A percentile compares a stretch with the other conserved stretches of the same genome.
Evolutionary conservation across 1,140 invertebrate species (phyloP).

Genomic region (Probaryconus sp.): DNA sequence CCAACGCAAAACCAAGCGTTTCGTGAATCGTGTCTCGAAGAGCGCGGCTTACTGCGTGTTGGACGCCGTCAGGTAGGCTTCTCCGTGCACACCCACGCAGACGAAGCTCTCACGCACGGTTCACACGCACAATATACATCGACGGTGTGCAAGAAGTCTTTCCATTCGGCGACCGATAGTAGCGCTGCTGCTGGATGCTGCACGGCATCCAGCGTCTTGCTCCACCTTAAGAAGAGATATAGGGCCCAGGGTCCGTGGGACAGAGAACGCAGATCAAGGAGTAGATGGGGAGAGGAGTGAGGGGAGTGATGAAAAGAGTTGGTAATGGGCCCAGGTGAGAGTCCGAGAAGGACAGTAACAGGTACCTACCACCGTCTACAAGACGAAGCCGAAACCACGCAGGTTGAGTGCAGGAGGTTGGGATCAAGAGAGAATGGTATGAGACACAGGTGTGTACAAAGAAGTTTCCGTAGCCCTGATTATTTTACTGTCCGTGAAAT

Average conservation of each 20-base stretch:
- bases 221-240: constrained; percentile 31
- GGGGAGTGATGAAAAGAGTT: constrained; percentile 36
- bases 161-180: constrained; percentile 76
- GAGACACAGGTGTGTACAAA: constrained; percentile 71
- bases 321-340: constrained; percentile 22
- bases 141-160: constrained; percentile 67
- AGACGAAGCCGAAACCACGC: constrained; percentile 67
- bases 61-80: constrained; percentile 77
- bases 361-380: constrained; percentile 69
- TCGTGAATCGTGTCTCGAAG: constrained; percentile 60
- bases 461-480: constrained; percentile 55
- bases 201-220: constrained; percentile 61
- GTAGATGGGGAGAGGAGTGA: constrained; percentile 31
- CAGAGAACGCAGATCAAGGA: constrained; percentile 36
- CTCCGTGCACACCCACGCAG: constrained; percentile 72
- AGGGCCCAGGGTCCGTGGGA: constrained; percentile 27
- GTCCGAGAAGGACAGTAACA: constrained; percentile 50
- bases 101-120: constrained; percentile 62
- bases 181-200: constrained; percentile 79
- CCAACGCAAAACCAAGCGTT: constrained; percentile 21
- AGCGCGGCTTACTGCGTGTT: constrained; percentile 76
- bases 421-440: constrained; percentile 69
- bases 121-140: constrained; percentile 61
- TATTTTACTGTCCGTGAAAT: constrained; percentile 38
- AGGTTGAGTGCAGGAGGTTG: constrained; percentile 76